A percentile compares a stretch with the other conserved stretches of the same genome.
Evolutionary conservation across 2,797 vertebrate genomes (phyloP).

Genomic region (Pantherophis vulpinus): DNA sequence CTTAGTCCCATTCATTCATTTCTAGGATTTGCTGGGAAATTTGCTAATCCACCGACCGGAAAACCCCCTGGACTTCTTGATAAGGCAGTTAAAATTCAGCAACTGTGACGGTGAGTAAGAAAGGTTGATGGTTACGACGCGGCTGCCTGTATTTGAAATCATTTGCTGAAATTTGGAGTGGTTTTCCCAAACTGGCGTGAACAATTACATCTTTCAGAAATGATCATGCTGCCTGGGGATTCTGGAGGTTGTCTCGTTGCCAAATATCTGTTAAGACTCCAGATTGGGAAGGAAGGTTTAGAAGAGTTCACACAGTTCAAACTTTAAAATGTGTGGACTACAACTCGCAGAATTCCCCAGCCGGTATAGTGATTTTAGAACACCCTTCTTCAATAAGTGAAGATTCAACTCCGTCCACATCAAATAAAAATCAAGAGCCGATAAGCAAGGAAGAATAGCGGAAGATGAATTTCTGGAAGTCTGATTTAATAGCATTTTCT

Average conservation of each 20-base stretch:
- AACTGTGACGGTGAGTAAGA: constrained; percentile 73
- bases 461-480: constrained; percentile 41
- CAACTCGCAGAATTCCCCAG: neutral
- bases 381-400: constrained; percentile 10
- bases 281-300: neutral
- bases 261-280: neutral
- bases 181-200: neutral
- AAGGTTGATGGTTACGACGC: rapidly evolving
- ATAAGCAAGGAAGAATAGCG: constrained; percentile 36
- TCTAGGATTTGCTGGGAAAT: constrained; percentile 73
- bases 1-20: constrained; percentile 41
- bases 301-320: neutral
- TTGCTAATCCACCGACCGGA: constrained; percentile 82
- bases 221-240: neutral
- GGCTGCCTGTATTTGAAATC: neutral
- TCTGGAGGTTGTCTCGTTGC: neutral
- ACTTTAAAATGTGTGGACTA: neutral
- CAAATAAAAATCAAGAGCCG: constrained; percentile 58
- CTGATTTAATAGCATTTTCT: constrained; percentile 34
- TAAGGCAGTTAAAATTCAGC: constrained; percentile 74
- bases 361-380: neutral
- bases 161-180: constrained; percentile 21
- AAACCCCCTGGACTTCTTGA: constrained; percentile 83
- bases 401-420: constrained; percentile 13
- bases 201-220: neutral